Conservation (phyloP, 2,797 vertebrate species). For the Chaetodon trifasciatus region DNA sequence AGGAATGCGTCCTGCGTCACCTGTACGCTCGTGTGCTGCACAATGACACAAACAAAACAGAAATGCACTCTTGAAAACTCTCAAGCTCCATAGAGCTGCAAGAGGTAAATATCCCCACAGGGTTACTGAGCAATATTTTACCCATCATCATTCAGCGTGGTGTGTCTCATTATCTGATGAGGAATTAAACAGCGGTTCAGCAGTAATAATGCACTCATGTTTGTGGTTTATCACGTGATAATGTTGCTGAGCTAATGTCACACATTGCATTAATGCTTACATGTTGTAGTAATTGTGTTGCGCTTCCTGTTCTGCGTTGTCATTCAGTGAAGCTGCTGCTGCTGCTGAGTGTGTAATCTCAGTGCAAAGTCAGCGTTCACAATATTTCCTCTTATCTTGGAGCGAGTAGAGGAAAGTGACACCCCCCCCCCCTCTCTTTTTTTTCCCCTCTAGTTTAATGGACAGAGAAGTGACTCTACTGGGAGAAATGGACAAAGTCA, state of each 20-base stretch:
- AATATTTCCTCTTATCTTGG: slow-evolving; percentile 37
- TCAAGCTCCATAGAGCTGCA: too few species aligned
- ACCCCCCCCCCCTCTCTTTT: background rate
- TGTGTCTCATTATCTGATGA: background rate
- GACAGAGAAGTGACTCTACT: slow-evolving; percentile 95
- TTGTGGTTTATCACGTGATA: background rate
- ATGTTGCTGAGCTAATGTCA: background rate
- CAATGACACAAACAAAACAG: too few species aligned
- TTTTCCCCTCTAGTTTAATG: slow-evolving; percentile 89
- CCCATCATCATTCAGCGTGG: background rate
- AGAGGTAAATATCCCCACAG: too few species aligned
- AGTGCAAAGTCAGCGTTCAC: slow-evolving; percentile 33
- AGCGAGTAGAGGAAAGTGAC: slow-evolving; percentile 16
- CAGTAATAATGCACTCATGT: background rate
- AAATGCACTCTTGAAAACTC: too few species aligned
- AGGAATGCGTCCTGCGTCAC: too few species aligned
- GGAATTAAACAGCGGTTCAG: background rate
- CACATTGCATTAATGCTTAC: background rate
- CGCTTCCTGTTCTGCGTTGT: background rate
- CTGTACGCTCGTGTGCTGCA: too few species aligned
- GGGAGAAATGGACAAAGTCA: slow-evolving; percentile 97
- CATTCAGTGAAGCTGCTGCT: background rate
- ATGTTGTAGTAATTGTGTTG: background rate
- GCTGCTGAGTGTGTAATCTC: slow-evolving; percentile 9
- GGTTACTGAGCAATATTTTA: background rate